Base-by-base conservation (phyloP, 2,113 vertebrate species). In the Catagonus wagneri region DNA sequence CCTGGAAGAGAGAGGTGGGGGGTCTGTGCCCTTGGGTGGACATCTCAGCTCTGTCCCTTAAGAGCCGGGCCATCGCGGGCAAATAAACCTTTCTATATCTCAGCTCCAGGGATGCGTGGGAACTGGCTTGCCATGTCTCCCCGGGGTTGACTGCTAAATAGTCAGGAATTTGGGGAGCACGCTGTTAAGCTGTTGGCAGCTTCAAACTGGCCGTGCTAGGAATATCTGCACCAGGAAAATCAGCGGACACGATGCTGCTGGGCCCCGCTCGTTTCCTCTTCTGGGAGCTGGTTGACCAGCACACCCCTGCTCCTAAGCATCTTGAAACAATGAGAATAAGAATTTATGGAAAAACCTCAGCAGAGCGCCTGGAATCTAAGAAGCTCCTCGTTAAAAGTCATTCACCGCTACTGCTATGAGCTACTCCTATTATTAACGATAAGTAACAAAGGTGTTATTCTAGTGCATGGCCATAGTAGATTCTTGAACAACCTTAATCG, bases 1-100 rank as follows among this genome's bases (percentile, higher is more conserved):
- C 8, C 4, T 0, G 4, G 11, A 36, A 60, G 32, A 71, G 32
- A 17, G 2, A 4, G 4, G 11, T n/a, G 1, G 10, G 19, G 7
- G 23, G 44, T 44, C 60, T 0, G 0, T 17, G 16, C 29, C 54
- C 44, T 7, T 17, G 10, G 15, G 5, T 12, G 34, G 75, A 61
- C 16, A 54, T 14, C 54, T 78, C 52, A 27, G 12, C 22, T 44
- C 11, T 74, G 9, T 58, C 32, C 36, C 65, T 84, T n/a, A 17
- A 13, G 7, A 32, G 25, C 12, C 19, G 78, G 34, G 29, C 44
- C 36, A 75, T n/a, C 58, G 32, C 52, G 32, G 14, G 23, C 14
- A 71, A 78, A 54, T 15, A 84, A 84, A 19, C 29, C 3, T 80
- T 36, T 65, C 72, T 6, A 8, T 13, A 8, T 23, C 52, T 75